Evolutionary conservation across 2,797 vertebrate genomes (phyloP), one percentile per base, ranked within the genome.

Genomic region (Eremophila alpestris): DNA sequence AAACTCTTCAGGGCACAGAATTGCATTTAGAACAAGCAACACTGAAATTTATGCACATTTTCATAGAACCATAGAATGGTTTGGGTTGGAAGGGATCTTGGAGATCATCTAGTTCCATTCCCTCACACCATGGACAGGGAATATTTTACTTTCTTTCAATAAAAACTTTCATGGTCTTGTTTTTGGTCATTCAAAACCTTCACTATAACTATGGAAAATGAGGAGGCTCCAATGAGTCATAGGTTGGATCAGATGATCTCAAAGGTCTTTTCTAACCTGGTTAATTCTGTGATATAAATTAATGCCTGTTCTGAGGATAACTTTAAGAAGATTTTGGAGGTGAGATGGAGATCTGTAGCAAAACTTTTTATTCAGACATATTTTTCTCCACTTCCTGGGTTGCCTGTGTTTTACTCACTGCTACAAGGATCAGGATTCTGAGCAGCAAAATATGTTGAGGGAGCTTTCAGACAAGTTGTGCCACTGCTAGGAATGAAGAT

Each of bases 61-160:
- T 80, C 13, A 32, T 19, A 26, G 41, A 74, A 38, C 38, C 3
- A 38, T 46, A 16, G 45, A 59, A 48, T 36, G 8, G 16, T 41
- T 65, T 78, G 18, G 26, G 16, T 32, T 59, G 32, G 52, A 64
- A 83, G 13, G 29, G 40, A 29, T 26, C 7, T 59, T 36, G 56
- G 64, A 68, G 34, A 16, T 41, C 30, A 30, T 8, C 8, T 12
- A 32, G 10, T n/a, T 77, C 38, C 10, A 12, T 27, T 30, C 4
- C 3, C 10, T 13, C 7, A 26, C 3, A 3, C 5, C 26, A 58
- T 0, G 0, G 10, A 27, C 10, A 16, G 26, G n/a, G 16, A 52
- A 38, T 62, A 62, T 78, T 68, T 88, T 83, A 1, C 55, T 87
- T 82, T 89, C 27, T 75, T 80, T 70, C 27, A 65, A 23, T 21